Evolutionary conservation across 2,888 invertebrate genomes (phyloP).

Genomic region (Incurvaria masculella): DNA sequence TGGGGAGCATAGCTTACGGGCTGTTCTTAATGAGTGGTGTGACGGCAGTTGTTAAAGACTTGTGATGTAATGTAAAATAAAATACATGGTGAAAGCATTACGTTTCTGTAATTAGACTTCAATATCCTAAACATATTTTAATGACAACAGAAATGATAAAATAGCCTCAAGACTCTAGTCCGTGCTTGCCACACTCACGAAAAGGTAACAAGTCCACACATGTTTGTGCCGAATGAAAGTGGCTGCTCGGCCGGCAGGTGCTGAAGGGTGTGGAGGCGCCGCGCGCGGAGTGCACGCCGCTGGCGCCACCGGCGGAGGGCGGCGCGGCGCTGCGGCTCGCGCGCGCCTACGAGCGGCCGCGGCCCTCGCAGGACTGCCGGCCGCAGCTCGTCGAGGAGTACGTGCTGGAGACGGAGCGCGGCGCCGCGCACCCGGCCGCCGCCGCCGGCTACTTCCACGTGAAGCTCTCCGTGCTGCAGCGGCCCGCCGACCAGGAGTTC

Average conservation of each 20-base stretch:
- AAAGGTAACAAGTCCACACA: too few relatives aligned
- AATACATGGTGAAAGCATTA: too few relatives aligned
- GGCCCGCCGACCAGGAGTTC: constrained; percentile 85
- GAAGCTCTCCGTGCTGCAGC: constrained; percentile 81
- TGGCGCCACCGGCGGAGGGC: constrained; percentile 53
- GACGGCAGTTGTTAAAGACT: too few relatives aligned
- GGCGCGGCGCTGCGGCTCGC: constrained; percentile 37
- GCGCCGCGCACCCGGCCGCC: constrained; percentile 56
- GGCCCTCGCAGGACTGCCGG: constrained; percentile 66
- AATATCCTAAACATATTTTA: too few relatives aligned
- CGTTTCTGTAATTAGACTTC: too few relatives aligned
- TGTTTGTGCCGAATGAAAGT: too few relatives aligned
- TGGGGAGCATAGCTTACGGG: too few relatives aligned
- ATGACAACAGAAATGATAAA: too few relatives aligned
- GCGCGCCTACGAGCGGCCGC: constrained; percentile 59
- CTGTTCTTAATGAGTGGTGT: too few relatives aligned
- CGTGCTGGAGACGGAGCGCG: constrained; percentile 79
- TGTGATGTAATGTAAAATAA: too few relatives aligned
- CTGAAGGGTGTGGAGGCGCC: constrained; percentile 63
- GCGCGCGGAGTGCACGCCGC: constrained; percentile 56
- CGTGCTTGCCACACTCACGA: too few relatives aligned
- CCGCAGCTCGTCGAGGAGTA: constrained; percentile 86
- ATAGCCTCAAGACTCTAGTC: too few relatives aligned
- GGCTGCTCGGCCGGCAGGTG: constrained; percentile 36
- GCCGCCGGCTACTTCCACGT: constrained; percentile 70